Base-by-base conservation (phyloP, 2,888 invertebrate genomes). In the Protonemura montana region DNA sequence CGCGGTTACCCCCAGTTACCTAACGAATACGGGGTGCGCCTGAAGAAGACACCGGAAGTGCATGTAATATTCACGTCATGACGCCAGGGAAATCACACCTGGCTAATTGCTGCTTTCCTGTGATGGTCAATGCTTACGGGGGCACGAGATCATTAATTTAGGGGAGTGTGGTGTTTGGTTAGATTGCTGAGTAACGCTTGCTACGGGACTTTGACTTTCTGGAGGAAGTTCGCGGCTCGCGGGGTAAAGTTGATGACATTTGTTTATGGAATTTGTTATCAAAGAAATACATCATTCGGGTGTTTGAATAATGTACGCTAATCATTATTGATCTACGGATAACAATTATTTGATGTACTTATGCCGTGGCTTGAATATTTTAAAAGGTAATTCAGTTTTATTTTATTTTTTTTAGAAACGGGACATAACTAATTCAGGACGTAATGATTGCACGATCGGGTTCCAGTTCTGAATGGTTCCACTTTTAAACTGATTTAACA, bases 31-130 rank as follows among this genome's bases (percentile, higher is more conserved):
- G 80, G 13, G 6, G 29, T 16, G 16, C 30, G 13, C 81, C 81
- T 81, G 81, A 81, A 81, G 81, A 81, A 7, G 81, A 84, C 59
- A 84, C 84, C 84, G 84, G 84, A 84, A 76, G 84, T 84, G 16
- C 41, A n/a, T 29, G 59, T 84, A 76, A 84, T 84, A 76, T 10
- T 27, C 26, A 76, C 16, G 76, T 84, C 84, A 76, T 76, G 25
- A 28, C 84, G 76, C 25, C 27, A 28, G 84, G 84, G 30, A 84
- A 84, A 25, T 10, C 28, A 76, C 84, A 84, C 84, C 16, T 76
- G 84, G 26, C n/a, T 84, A 76, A 76, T 27, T 84, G 29, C 84
- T 29, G 16, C 29, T 7, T 28, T 0, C 16, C 7, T 21, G 2
- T 81, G 6, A 29, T n/a, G 0, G 3, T 0, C 30, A 0, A 16